Percentiles rank a stretch among this genome's conserved stretches.
Conservation (phyloP, 1,140 invertebrate genomes). For the Lineus longissimus region DNA sequence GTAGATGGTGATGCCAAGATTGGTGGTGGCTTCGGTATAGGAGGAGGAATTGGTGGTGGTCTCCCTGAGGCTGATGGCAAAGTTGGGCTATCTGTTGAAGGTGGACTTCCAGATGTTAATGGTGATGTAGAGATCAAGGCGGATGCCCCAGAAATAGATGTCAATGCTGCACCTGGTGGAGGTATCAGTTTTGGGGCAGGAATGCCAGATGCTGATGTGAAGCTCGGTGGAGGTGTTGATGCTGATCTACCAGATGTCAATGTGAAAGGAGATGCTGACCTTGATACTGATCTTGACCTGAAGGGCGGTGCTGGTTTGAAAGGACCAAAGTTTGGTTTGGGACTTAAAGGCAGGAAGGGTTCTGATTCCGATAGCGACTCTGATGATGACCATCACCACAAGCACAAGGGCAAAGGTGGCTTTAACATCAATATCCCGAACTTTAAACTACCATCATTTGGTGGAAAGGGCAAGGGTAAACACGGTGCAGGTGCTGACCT, state of each 20-base stretch:
- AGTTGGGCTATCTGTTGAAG: no score
- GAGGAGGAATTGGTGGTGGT: no score
- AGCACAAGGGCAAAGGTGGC: not conserved
- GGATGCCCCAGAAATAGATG: not conserved
- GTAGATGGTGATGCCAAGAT: no score
- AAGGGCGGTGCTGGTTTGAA: not conserved
- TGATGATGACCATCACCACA: not conserved
- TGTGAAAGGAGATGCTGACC: not conserved
- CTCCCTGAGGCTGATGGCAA: no score
- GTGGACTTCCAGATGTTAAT: no score
- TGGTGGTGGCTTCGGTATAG: no score
- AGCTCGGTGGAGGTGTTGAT: not conserved
- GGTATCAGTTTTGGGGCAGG: not conserved
- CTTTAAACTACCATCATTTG: not conserved
- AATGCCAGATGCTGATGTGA: not conserved
- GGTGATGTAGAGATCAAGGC: not conserved
- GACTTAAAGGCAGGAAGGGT: not conserved
- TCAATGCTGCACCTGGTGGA: not conserved
- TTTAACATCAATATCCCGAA: not conserved
- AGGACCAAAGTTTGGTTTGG: not conserved
- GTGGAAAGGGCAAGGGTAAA: conserved; percentile 1
- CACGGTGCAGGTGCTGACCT: not conserved
- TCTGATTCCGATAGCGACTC: not conserved
- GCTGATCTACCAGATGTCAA: not conserved
- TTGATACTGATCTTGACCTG: not conserved